A percentile compares a stretch with the other conserved stretches of the same genome.
These are phyloP conservation scores for Idaea dimidiata DNA, from an alignment of 2,888 invertebrate genomes.

Conservation along the genomic window DNA sequence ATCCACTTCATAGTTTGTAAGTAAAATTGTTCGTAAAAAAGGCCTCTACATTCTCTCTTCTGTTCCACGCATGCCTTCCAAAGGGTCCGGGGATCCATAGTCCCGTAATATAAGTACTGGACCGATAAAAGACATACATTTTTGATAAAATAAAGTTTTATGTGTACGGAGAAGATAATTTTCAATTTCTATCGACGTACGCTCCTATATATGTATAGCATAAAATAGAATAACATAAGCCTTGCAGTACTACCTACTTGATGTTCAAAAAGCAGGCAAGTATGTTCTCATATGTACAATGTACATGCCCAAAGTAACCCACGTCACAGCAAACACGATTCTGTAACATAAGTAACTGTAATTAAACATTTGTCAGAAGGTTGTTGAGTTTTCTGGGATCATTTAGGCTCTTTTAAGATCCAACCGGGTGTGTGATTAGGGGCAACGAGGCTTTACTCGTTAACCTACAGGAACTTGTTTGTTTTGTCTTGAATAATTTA, in stretches of 20 bases:
- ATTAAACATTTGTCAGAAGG: constrained; percentile 51
- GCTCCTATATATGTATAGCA: neutral
- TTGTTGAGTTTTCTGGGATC: constrained; percentile 47
- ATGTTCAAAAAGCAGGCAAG: neutral
- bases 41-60: too few species aligned
- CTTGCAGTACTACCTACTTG: neutral
- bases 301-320: neutral
- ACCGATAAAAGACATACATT: too few species aligned
- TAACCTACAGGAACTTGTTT: constrained; percentile 13
- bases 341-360: constrained; percentile 53
- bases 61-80: too few species aligned
- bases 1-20: too few species aligned
- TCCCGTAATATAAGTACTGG: too few species aligned
- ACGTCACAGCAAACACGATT: constrained; percentile 13
- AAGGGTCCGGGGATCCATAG: too few species aligned
- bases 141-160: neutral
- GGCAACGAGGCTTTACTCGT: constrained; percentile 44
- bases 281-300: constrained; percentile 8
- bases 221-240: neutral
- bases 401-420: constrained; percentile 51
- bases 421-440: constrained; percentile 68
- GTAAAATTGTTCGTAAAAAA: too few species aligned
- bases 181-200: neutral
- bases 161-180: neutral
- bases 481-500: constrained; percentile 11